phyloP scores from a whole-genome alignment of 2,797 vertebrate species.

The Sebastes vulpes region DNA sequence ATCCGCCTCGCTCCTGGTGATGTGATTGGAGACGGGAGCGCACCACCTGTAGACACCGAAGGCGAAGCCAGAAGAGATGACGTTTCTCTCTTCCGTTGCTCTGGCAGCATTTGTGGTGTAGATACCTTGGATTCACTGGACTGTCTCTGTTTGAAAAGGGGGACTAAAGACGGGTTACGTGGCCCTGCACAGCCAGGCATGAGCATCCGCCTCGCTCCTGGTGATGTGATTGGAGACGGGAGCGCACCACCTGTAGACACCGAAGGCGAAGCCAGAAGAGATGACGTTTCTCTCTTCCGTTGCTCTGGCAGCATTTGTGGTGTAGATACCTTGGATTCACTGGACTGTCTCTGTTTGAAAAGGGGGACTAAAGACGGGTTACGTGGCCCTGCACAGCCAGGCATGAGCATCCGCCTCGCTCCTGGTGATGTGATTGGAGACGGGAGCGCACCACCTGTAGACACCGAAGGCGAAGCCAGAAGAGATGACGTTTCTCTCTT shows the following conservation, averaged over 20 bases:
- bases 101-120: constrained; percentile 13
- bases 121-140: background rate
- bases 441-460: constrained; percentile 19
- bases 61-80: constrained; percentile 3
- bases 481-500: background rate
- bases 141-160: constrained; percentile 14
- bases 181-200: background rate
- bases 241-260: constrained; percentile 18
- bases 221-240: constrained; percentile 61
- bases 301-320: background rate
- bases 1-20: constrained; percentile 14
- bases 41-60: constrained; percentile 7
- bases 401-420: constrained; percentile 6
- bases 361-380: background rate
- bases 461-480: constrained; percentile 10
- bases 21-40: constrained; percentile 62
- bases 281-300: background rate
- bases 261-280: constrained; percentile 7
- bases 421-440: constrained; percentile 60
- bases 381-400: background rate
- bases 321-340: constrained; percentile 14
- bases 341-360: constrained; percentile 22
- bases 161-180: background rate
- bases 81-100: background rate
- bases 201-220: constrained; percentile 10